A percentile compares a stretch with the other conserved stretches of the same genome.
Conservation (phyloP, 2,113 vertebrate species). For the Hyaena hyaena region DNA sequence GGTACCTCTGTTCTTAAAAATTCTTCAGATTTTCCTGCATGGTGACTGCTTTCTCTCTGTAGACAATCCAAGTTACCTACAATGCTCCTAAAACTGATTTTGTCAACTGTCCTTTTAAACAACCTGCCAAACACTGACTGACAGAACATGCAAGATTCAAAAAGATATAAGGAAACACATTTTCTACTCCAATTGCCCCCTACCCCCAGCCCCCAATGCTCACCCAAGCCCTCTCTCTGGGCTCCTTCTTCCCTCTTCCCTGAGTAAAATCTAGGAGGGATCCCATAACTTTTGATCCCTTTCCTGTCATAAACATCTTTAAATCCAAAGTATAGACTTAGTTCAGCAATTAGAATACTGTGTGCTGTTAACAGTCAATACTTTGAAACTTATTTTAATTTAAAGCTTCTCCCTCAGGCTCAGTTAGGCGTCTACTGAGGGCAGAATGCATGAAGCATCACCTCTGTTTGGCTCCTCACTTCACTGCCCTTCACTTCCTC, state of each 20-base stretch:
- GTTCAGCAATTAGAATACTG: not conserved
- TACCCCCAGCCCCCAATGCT: fast-evolving
- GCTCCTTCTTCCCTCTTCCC: not conserved
- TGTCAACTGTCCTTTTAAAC: not conserved
- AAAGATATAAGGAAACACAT: not conserved
- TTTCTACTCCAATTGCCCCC: not conserved
- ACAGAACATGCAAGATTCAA: not conserved
- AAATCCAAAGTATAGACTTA: not conserved
- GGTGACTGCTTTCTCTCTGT: not conserved
- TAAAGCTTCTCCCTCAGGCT: not conserved
- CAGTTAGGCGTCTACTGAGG: not conserved
- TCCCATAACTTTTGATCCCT: not conserved
- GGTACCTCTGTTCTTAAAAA: not conserved
- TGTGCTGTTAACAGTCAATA: not conserved
- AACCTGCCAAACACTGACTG: not conserved
- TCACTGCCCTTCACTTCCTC: not conserved
- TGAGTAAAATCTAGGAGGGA: not conserved
- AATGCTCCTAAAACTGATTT: not conserved
- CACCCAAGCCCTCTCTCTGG: not conserved
- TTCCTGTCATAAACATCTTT: not conserved
- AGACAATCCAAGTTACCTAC: not conserved
- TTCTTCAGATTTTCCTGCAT: not conserved
- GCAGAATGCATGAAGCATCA: not conserved
- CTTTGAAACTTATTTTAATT: not conserved
- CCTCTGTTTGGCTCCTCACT: not conserved